Base-by-base conservation (phyloP, 2,797 vertebrate species). In the Poecilia wingei region DNA sequence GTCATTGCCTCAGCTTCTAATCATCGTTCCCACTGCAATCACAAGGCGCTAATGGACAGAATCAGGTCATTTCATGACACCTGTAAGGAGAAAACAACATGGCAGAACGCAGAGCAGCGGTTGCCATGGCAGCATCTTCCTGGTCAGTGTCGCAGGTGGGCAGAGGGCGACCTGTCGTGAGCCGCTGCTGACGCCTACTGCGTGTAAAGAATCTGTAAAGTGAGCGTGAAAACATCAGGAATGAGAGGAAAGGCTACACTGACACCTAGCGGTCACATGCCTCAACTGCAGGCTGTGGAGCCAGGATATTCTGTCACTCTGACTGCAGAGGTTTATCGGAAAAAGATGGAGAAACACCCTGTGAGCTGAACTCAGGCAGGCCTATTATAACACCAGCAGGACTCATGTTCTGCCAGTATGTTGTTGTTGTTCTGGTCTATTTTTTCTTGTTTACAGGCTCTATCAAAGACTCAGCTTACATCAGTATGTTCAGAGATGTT, bases 121-220 rank as follows among this genome's bases (percentile, higher is more conserved):
- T 91, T 92, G 86, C 91, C 79, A 51, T 88, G 83, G 89, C 88
- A 91, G 91, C 91, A 66, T 78, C 41, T 39, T 47, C 69, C 79
- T 74, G 82, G 83, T 85, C 88, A 84, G 74, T 72, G 74, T 74
- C 76, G 61, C n/a, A n/a, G 55, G 33, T 64, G 55, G 72, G 49
- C 43, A 71, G 12, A 5, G 43, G 64, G 69, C n/a, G 20, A 61
- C 33, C 68, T 33, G 1, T 80, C 66, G 18, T 25, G 64, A 66
- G 28, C 71, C 39, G 13, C 76, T 43, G 68, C 43, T 13, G 18
- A 72, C 18, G 46, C 68, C 31, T 13, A n/a, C 4, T 12, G 13
- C 20, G 33, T 12, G 6, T n/a, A 28, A 72, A 31, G 20, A 39
- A 41, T n/a, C 22, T 51, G 22, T n/a, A 49, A 20, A 39, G 20